Percentiles rank a stretch among this genome's conserved stretches.
Conservation (phyloP, 2,888 invertebrate species). For the Caenorhabditis drosophilae region DNA sequence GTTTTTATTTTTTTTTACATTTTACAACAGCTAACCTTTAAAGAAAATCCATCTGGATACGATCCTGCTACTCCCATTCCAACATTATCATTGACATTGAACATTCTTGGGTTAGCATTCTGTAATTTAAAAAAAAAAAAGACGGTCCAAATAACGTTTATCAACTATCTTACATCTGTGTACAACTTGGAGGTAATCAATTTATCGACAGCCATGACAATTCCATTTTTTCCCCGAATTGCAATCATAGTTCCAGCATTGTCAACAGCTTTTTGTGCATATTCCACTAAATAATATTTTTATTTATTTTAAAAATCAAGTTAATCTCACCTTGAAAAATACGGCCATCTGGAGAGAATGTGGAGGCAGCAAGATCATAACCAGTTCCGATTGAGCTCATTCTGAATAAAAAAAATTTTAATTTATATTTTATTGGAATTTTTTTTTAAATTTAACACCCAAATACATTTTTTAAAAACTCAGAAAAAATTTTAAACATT, state of each 20-base stretch:
- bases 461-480: no score
- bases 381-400: slow-evolving; percentile 97
- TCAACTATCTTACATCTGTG: slow-evolving; percentile 72
- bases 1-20: no score
- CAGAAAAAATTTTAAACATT: slow-evolving; percentile 8
- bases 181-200: slow-evolving; percentile 72
- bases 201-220: slow-evolving; percentile 97
- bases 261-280: slow-evolving; percentile 98
- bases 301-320: neutral
- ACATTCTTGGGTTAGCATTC: slow-evolving; percentile 66
- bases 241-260: slow-evolving; percentile 92
- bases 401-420: slow-evolving; percentile 7
- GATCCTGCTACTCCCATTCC: slow-evolving; percentile 76
- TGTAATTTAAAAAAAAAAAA: slow-evolving; percentile 33
- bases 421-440: no score
- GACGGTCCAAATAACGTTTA: neutral
- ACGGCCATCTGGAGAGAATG: slow-evolving; percentile 98
- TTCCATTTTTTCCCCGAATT: slow-evolving; percentile 90
- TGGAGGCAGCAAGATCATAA: slow-evolving; percentile 99
- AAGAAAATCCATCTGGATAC: slow-evolving; percentile 65
- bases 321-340: slow-evolving; percentile 85
- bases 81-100: slow-evolving; percentile 87
- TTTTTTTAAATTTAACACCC: no score
- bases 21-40: slow-evolving; percentile 35
- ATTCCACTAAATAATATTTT: slow-evolving; percentile 77